phyloP scores from a whole-genome alignment of 2,888 invertebrate genomes.

The Ochlodes sylvanus region DNA sequence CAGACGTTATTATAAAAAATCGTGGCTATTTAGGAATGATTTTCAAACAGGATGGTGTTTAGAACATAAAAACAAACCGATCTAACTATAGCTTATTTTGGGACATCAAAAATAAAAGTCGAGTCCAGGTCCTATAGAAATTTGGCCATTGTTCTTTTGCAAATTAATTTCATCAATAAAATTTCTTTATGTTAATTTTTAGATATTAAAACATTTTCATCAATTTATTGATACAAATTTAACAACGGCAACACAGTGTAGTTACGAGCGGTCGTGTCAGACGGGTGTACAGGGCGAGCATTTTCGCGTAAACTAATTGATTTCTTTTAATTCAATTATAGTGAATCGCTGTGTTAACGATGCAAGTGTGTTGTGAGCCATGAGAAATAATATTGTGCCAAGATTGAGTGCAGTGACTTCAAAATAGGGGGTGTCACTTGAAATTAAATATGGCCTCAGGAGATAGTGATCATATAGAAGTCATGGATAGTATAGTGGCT shows the following conservation, averaged over 20 bases:
- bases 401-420: conserved; percentile 66
- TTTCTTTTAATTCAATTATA: conserved; percentile 83
- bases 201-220: conserved; percentile 19
- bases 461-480: conserved; percentile 92
- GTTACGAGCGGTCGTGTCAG: conserved; percentile 80
- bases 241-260: conserved; percentile 64
- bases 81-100: no score
- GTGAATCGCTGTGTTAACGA: conserved; percentile 76
- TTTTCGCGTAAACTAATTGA: conserved; percentile 82
- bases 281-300: conserved; percentile 75
- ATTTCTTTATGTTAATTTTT: not conserved
- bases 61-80: no score
- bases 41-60: no score
- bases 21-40: no score
- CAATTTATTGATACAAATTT: conserved; percentile 39
- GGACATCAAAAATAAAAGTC: no score
- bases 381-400: conserved; percentile 73
- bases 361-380: conserved; percentile 78
- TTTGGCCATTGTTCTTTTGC: no score
- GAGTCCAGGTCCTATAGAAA: no score
- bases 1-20: no score
- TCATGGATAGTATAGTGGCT: conserved; percentile 87
- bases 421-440: conserved; percentile 78
- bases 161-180: no score
- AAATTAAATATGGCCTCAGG: conserved; percentile 91